Evolutionary conservation across 1,140 invertebrate species (phyloP), one percentile per base, ranked within the genome.

Genomic region (Nasonia giraulti): DNA sequence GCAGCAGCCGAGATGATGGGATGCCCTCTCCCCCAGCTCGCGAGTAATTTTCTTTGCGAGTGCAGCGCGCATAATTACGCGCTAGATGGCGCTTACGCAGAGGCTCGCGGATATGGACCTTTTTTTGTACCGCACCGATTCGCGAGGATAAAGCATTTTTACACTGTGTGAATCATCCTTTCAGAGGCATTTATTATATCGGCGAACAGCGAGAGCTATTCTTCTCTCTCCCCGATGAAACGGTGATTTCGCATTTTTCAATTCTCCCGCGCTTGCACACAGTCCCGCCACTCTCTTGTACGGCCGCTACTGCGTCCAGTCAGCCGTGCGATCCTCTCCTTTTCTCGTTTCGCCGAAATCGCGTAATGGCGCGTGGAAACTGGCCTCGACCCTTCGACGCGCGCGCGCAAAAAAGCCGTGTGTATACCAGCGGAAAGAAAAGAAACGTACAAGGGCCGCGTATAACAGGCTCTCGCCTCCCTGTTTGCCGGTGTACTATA

Each of bases 31-130:
- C 27, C 27, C 27, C 27, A 27, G 27, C 37, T 40, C 44, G 47
- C 69, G 50, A n/a, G 44, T 80, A 80, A 84, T 84, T 80, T 80
- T 84, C 69, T 74, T 80, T 74, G 62, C 83, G 77, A 84, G 23
- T 33, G 66, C 20, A 3, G 20, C 20, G 73, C 3, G 20, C 20
- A 55, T 12, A 76, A 82, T 76, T 62, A 66, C 33, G 10, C 55
- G 14, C 33, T 17, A 82, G 66, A 82, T 68, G 11, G 33, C 44
- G 7, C 47, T 68, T 23, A 27, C 4, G 7, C 69, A n/a, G 44
- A 44, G 7, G 69, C 27, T 27, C 14, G 27, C 27, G 27, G 27
- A 8, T 31, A 20, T 71, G 10, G 12, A 33, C 23, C 27, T 27
- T 27, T 33, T 11, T 31, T 7, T 71, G 27, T 3, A 37, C 33